Evolutionary conservation across 1,140 invertebrate species (phyloP).

Genomic region (Pararge aegeria): DNA sequence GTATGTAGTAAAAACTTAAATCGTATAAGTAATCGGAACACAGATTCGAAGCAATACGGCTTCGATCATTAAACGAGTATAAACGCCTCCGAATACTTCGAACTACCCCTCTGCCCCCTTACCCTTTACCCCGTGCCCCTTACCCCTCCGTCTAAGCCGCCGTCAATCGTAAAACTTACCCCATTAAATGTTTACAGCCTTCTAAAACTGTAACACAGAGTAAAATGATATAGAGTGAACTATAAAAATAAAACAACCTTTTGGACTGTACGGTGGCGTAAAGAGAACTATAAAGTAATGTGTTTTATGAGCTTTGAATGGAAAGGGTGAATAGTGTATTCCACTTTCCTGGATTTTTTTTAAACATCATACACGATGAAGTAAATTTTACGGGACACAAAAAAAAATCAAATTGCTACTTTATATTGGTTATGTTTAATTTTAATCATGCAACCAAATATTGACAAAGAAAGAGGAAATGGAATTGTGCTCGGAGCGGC

Average conservation of each 20-base stretch:
- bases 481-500: too few species aligned
- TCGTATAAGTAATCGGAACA: conserved; percentile 12
- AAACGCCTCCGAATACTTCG: conserved; percentile 22
- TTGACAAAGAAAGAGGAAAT: too few species aligned
- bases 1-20: too few species aligned
- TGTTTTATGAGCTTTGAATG: background rate
- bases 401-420: too few species aligned
- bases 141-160: conserved; percentile 27
- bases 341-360: background rate
- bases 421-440: too few species aligned
- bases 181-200: conserved; percentile 64
- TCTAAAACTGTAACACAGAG: conserved; percentile 47
- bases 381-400: too few species aligned
- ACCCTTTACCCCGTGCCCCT: conserved; percentile 6
- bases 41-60: conserved; percentile 25
- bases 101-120: background rate
- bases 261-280: background rate
- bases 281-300: conserved; percentile 1
- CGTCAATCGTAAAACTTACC: conserved; percentile 62
- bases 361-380: background rate
- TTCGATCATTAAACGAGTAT: conserved; percentile 35
- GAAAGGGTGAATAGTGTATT: background rate
- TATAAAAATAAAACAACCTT: conserved; percentile 22
- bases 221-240: conserved; percentile 29
- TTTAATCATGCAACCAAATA: too few species aligned